A percentile compares a stretch with the other conserved stretches of the same genome.
Conservation (phyloP, 2,797 vertebrate genomes). For the Coluber constrictor region DNA sequence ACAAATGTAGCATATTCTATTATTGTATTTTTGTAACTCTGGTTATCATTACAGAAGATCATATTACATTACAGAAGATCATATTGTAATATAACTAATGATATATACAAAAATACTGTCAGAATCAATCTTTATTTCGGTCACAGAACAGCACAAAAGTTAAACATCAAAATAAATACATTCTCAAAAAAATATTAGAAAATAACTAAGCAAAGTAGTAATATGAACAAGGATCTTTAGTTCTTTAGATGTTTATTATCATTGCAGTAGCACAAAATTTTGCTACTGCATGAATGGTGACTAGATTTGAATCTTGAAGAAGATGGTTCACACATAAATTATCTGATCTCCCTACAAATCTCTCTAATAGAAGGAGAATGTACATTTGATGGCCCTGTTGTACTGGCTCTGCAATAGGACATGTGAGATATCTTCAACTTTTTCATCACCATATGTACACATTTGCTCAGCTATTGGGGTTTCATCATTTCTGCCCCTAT, state of each 20-base stretch:
- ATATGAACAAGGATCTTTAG: not conserved
- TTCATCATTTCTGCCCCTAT: not conserved
- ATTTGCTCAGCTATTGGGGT: not conserved
- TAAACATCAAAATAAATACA: not conserved
- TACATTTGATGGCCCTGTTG: not conserved
- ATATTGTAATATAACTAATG: slow-evolving; percentile 11
- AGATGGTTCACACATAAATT: not conserved
- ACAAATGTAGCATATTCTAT: not conserved
- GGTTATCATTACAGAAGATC: slow-evolving; percentile 11
- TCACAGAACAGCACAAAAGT: not conserved
- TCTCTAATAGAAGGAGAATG: not conserved
- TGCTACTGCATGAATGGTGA: not conserved
- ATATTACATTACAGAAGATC: slow-evolving; percentile 16
- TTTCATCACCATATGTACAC: not conserved
- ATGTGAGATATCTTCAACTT: not conserved
- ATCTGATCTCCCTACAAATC: not conserved
- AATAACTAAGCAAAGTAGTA: not conserved
- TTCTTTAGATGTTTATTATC: not conserved
- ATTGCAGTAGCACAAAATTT: not conserved
- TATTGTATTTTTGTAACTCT: not conserved
- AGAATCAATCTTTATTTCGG: not conserved
- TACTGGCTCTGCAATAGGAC: not conserved
- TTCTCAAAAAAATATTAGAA: not conserved
- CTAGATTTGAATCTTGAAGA: not conserved
- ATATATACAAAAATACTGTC: accelerated